A percentile compares a stretch with the other conserved stretches of the same genome.
Conservation (phyloP, 1,140 invertebrate species). For the Archegozetes longisetosus region DNA sequence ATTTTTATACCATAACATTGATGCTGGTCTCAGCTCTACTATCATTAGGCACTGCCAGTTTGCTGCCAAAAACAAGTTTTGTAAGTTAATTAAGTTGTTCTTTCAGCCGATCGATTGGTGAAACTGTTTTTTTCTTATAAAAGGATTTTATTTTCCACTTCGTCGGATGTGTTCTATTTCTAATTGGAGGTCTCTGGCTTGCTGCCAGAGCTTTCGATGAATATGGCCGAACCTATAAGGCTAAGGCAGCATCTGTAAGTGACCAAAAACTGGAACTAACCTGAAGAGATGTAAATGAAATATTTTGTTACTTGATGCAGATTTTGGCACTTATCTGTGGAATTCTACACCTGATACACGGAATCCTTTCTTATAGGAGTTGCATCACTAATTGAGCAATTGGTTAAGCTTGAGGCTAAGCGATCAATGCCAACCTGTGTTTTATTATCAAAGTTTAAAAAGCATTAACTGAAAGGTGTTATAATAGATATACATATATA, state of each 20-base stretch:
- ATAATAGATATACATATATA: too few species aligned
- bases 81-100: too few species aligned
- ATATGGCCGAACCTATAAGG: not conserved
- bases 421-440: too few species aligned
- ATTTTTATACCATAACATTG: slow-evolving; percentile 10
- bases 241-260: slow-evolving; percentile 8
- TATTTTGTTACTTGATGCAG: not conserved
- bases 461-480: too few species aligned
- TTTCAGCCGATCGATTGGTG: too few species aligned
- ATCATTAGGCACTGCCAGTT: slow-evolving; percentile 13
- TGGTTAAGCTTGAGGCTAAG: not conserved
- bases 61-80: slow-evolving; percentile 15
- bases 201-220: not conserved
- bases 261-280: not conserved
- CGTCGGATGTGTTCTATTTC: slow-evolving; percentile 1
- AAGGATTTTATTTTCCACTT: slow-evolving; percentile 14
- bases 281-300: not conserved
- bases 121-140: too few species aligned
- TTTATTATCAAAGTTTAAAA: too few species aligned
- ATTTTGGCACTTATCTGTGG: slow-evolving; percentile 6
- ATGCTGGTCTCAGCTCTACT: slow-evolving; percentile 13
- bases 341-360: slow-evolving; percentile 7
- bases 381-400: slow-evolving; percentile 8
- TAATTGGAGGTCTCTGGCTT: slow-evolving; percentile 4
- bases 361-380: slow-evolving; percentile 4